Base-by-base conservation (phyloP, 2,888 invertebrate genomes). In the Capitulum mitella region DNA sequence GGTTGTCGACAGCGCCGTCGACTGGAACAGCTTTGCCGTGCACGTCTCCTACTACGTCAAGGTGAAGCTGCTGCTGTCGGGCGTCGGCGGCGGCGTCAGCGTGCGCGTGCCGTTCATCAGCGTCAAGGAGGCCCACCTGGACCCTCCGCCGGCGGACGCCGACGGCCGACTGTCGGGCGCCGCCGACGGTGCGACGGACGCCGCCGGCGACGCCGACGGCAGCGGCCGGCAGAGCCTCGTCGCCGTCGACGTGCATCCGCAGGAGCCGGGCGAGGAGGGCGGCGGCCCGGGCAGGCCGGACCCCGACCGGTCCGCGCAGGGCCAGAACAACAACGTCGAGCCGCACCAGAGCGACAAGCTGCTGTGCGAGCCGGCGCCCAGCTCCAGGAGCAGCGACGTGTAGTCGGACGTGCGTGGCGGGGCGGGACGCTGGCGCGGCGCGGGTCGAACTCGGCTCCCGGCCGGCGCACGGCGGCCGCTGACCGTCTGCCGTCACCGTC, bases 1-100 rank as follows among this genome's bases (percentile, higher is more conserved):
- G 29, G 82, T 82, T 16, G 85, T 87, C n/a, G 80, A 81, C 76
- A 77, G 78, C 16, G 80, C 79, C 40, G 93, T 93, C 82, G 89
- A 93, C 80, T 81, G 83, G 79, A 94, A 94, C 85, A 93, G 93
- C 0, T 94, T 94, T 84, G 94, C 94, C 78, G 95, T 95, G 83
- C 94, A 94, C 87, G 94, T 95, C 19, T 93, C 94, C 0, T 95
- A 95, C 85, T 95, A 95, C 84, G 93, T 94, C 14, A 94, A 95
- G 89, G 92, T 81, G 26, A 81, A 81, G 78, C 79, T 81, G 22
- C 80, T 81, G 54, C 79, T 80, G 6, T 80, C 79, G 54, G 80
- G 80, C 70, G 78, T 81, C 37, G 81, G 81, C 3, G 80, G 81
- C 2, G 81, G 80, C 76, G 81, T 81, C 32, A 81, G 80, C 76